These are phyloP conservation scores for Actenoides hombroni DNA, from an alignment of 2,113 vertebrate genomes.

Conservation along the genomic window DNA sequence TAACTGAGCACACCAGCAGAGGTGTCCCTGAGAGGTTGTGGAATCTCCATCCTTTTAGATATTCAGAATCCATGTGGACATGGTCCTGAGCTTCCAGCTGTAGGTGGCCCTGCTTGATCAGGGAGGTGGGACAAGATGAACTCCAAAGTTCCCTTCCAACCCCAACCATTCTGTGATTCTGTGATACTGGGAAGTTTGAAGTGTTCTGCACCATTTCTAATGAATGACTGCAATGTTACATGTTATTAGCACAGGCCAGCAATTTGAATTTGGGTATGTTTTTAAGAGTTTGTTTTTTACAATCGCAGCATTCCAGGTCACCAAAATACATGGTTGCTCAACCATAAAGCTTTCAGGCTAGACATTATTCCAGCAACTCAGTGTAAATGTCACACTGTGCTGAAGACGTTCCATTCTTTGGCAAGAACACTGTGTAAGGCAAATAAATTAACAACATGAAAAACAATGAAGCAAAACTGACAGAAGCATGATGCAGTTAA, in stretches of 20 bases:
- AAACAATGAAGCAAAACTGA: slow-evolving; percentile 22
- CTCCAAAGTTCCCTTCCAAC: not conserved
- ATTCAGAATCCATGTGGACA: not conserved
- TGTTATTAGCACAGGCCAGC: not conserved
- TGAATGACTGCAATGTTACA: not conserved
- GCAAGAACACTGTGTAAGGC: not conserved
- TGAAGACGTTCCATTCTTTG: not conserved
- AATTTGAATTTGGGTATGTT: not conserved
- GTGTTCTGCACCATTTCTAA: not conserved
- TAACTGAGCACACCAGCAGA: not conserved
- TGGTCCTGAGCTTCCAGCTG: not conserved
- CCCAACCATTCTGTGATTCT: not conserved
- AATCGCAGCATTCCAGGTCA: not conserved
- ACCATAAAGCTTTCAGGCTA: not conserved
- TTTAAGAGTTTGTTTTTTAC: not conserved
- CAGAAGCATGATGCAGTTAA: not conserved
- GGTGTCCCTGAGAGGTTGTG: not conserved
- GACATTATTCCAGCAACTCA: not conserved
- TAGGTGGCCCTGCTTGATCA: not conserved
- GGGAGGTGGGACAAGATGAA: not conserved
- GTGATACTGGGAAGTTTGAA: not conserved
- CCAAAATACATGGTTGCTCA: not conserved
- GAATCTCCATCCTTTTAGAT: not conserved
- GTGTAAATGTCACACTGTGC: not conserved
- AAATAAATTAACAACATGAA: slow-evolving; percentile 1